Percentiles rank a stretch among this genome's conserved stretches.
Evolutionary conservation across 2,113 vertebrate species (phyloP).

Genomic region (Colaptes auratus): DNA sequence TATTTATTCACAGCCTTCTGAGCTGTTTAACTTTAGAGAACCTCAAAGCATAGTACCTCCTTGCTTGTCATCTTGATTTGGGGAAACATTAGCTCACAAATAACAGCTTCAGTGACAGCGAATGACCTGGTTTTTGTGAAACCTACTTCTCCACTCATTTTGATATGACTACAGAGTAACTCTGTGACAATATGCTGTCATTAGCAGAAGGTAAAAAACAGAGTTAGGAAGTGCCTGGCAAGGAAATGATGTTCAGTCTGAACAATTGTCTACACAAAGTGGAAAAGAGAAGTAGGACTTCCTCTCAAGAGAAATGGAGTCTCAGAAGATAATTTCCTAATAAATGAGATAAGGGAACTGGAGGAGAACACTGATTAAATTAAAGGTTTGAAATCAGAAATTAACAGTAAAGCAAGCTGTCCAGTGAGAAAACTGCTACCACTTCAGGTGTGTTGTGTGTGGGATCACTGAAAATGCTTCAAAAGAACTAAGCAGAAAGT

Average conservation of each 20-base stretch:
- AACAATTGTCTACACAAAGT: background rate
- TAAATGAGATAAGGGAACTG: conserved; percentile 39
- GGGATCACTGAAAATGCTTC: background rate
- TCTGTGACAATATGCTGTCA: background rate
- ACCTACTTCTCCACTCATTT: background rate
- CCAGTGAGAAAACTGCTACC: background rate
- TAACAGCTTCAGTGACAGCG: background rate
- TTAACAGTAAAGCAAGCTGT: background rate
- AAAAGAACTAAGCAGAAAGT: background rate
- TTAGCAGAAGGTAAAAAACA: background rate
- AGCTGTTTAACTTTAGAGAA: background rate
- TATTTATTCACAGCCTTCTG: background rate
- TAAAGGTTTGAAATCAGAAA: conserved; percentile 36
- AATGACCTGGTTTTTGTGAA: background rate
- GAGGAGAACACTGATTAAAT: conserved; percentile 13
- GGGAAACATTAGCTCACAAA: background rate
- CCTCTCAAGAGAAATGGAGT: background rate
- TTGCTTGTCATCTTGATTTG: background rate
- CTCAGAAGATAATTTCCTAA: background rate
- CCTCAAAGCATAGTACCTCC: background rate
- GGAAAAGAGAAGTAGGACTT: background rate
- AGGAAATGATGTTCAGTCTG: background rate
- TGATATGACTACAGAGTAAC: background rate
- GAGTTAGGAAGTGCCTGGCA: background rate
- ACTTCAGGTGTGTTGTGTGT: background rate